phyloP scores from a whole-genome alignment of 2,888 invertebrate species.

The Lottia gigantea region DNA sequence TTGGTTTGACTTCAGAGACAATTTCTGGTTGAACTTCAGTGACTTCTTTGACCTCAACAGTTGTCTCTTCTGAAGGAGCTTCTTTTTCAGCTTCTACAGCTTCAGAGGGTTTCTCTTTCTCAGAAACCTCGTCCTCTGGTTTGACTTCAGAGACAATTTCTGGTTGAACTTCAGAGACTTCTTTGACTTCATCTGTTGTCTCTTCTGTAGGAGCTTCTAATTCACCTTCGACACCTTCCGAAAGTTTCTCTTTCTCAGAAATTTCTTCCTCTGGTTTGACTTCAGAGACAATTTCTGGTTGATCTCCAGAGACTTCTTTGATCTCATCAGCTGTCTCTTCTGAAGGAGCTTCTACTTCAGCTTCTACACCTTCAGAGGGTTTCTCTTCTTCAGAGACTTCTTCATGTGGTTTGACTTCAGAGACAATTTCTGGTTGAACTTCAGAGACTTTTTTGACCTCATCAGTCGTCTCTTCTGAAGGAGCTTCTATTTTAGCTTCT shows the following conservation, averaged over 20 bases:
- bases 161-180: slow-evolving; percentile 12
- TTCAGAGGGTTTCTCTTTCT: slow-evolving; percentile 11
- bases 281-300: slow-evolving; percentile 16
- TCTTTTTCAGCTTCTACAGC: not conserved
- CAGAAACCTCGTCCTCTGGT: slow-evolving; percentile 3
- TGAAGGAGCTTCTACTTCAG: slow-evolving; percentile 17
- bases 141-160: slow-evolving; percentile 8
- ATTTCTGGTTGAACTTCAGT: slow-evolving; percentile 2
- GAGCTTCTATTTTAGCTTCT: not conserved
- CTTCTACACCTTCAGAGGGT: slow-evolving; percentile 10
- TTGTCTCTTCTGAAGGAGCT: slow-evolving; percentile 16
- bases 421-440: slow-evolving; percentile 12
- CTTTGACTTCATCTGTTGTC: slow-evolving; percentile 13
- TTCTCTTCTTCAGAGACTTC: slow-evolving; percentile 16
- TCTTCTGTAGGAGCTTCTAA: slow-evolving; percentile 1
- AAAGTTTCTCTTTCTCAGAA: not conserved
- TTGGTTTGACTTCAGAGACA: too few species aligned
- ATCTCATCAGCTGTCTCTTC: slow-evolving; percentile 9
- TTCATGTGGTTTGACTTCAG: not conserved
- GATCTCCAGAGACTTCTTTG: slow-evolving; percentile 14
- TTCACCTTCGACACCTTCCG: slow-evolving; percentile 11
- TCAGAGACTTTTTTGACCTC: slow-evolving; percentile 59
- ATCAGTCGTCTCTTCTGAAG: slow-evolving; percentile 40
- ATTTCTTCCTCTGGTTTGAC: slow-evolving; percentile 8
- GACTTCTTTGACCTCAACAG: not conserved